Conservation (phyloP, 2,888 invertebrate genomes). For the Pyrrhosoma nymphula region DNA sequence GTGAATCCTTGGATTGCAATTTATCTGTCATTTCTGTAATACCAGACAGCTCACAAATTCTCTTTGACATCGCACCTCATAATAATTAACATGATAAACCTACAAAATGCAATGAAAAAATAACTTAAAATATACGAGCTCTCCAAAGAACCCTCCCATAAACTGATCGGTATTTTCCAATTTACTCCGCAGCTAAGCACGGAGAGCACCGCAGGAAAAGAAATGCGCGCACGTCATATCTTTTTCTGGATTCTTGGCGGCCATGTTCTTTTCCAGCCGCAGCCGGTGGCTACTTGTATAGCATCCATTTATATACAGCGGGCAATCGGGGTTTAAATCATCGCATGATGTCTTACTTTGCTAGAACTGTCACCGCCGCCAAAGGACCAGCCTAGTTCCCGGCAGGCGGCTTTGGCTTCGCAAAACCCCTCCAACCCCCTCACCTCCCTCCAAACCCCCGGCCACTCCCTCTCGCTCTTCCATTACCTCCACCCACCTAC, state of each 20-base stretch:
- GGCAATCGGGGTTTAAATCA: constrained; percentile 36
- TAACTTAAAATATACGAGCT: too few species aligned
- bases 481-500: not conserved
- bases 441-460: not conserved
- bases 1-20: too few species aligned
- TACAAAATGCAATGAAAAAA: too few species aligned
- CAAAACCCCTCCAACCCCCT: not conserved
- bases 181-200: not conserved
- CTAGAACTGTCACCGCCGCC: constrained; percentile 39
- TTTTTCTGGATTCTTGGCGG: constrained; percentile 22
- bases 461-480: not conserved
- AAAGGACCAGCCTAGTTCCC: constrained; percentile 39
- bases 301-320: constrained; percentile 26
- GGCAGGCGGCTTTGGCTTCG: constrained; percentile 32
- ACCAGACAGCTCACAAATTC: too few species aligned
- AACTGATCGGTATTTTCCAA: not conserved
- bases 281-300: constrained; percentile 36
- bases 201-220: not conserved
- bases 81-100: too few species aligned
- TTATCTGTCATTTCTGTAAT: too few species aligned
- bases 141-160: too few species aligned
- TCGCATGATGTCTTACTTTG: constrained; percentile 39
- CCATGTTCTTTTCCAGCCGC: not conserved
- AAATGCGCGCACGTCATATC: not conserved
- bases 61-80: too few species aligned